Base-by-base conservation (phyloP, 2,113 vertebrate species). In the Brachyhypopomus occidentalis region DNA sequence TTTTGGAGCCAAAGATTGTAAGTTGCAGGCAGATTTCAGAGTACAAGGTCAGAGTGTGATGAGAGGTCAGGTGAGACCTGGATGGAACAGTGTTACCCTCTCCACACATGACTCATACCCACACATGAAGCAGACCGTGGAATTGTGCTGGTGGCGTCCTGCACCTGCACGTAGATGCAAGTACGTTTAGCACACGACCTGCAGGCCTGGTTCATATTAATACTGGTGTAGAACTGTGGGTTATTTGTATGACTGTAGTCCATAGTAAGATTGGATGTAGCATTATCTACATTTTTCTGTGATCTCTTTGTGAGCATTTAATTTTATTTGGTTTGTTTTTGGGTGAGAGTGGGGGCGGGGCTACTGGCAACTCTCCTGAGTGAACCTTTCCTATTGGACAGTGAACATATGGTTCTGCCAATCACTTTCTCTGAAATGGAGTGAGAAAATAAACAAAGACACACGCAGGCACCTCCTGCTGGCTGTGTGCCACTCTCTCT, bases 361-460 rank as follows among this genome's bases (percentile, higher is more conserved):
- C 34, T 72, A 89, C 87, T 89, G 85, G 87, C 85, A 88, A 83
- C 76, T 66, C 83, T 86, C 85, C 86, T 72, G 75, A 83, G 77
- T 72, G 75, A 84, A 71, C 80, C 23, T 30, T 60, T 76, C 86
- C 86, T 90, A 83, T 88, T 84, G 66, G 77, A 81, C 22, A 64
- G 58, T 71, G 58, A 80, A 83, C 72, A 60, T 82, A 72, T 73
- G 34, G 85, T 87, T 87, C 89, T 56, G 86, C 89, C 75, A 77
- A 79, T 79, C 75, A 87, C 87, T 88, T 88, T 87, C 84, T 78
- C 85, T 71, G 59, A 83, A 89, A 88, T 83, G 72, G 77, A 86
- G 85, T 76, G 48, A 64, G 62, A 90, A 91, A 92, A 91, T 89
- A 93, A 93, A 92, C 88, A 91, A 91, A 91, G 91, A 87, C 91